These are phyloP conservation scores for Pao palembangensis DNA, from an alignment of 2,113 vertebrate genomes.

Conservation along the genomic window DNA sequence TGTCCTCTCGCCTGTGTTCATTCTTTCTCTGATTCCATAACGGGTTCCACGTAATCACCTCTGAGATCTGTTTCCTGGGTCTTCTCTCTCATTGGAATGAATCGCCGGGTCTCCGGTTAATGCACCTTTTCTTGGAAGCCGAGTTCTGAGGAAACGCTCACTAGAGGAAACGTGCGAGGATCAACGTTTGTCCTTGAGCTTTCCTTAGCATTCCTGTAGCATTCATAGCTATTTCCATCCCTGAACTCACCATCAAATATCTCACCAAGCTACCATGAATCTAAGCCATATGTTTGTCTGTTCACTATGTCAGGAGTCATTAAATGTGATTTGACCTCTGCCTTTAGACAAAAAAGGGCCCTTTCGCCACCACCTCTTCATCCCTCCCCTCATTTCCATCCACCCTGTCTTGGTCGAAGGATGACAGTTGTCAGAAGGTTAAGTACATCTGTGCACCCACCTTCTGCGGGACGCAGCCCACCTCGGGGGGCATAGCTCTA, in stretches of 20 bases:
- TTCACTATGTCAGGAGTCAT: slow-evolving; percentile 31
- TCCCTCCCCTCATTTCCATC: slow-evolving; percentile 96
- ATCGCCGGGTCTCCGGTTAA: neutral
- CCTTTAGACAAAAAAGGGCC: slow-evolving; percentile 90
- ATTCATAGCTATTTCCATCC: no score
- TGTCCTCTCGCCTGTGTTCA: slow-evolving; percentile 15
- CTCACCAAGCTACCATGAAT: neutral
- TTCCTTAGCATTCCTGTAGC: no score
- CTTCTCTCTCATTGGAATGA: neutral
- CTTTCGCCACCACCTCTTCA: slow-evolving; percentile 90
- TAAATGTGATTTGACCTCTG: slow-evolving; percentile 81
- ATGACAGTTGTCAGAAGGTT: slow-evolving; percentile 89
- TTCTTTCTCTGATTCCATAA: slow-evolving; percentile 9
- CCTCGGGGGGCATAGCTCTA: slow-evolving; percentile 32
- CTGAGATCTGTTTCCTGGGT: slow-evolving; percentile 13
- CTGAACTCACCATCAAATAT: slow-evolving; percentile 5
- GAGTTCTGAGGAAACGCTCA: slow-evolving; percentile 4
- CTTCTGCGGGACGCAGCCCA: slow-evolving; percentile 57
- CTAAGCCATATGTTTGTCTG: neutral
- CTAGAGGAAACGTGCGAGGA: slow-evolving; percentile 1
- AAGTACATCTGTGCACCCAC: slow-evolving; percentile 82
- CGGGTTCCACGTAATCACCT: neutral
- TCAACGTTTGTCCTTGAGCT: no score
- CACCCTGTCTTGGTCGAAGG: slow-evolving; percentile 90
- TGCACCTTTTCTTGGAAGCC: neutral